Percentiles rank a stretch among this genome's conserved stretches.
phyloP scores from a whole-genome alignment of 2,797 vertebrate species.

The Helostoma temminkii region DNA sequence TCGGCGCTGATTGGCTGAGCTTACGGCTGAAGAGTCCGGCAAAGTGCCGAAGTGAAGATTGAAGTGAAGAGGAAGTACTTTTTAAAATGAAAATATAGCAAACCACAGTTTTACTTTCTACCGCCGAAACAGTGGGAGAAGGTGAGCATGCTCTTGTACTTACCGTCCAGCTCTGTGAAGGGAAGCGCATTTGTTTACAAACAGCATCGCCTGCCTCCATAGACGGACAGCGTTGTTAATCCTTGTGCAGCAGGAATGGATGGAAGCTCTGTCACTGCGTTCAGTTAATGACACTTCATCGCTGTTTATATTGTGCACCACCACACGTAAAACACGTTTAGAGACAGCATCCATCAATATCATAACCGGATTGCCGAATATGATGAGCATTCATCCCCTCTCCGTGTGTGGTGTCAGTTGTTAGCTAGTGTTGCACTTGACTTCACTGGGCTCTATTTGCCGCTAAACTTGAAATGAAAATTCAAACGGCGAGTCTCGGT shows the following conservation, averaged over 20 bases:
- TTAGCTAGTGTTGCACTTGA: conserved; percentile 75
- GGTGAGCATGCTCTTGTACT: conserved; percentile 45
- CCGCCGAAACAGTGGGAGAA: conserved; percentile 15
- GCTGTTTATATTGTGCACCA: rapidly evolving
- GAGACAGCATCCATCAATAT: rapidly evolving
- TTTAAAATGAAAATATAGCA: conserved; percentile 54
- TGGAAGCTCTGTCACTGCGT: not conserved
- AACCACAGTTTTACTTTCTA: conserved; percentile 6
- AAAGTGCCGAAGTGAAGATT: conserved; percentile 67
- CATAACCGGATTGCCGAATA: not conserved
- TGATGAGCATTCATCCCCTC: conserved; percentile 9
- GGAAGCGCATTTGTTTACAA: conserved; percentile 5
- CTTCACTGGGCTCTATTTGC: conserved; percentile 28
- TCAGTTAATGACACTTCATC: not conserved
- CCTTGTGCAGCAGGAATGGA: conserved; percentile 22
- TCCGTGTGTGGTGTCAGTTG: conserved; percentile 24
- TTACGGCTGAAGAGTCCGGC: conserved; percentile 58
- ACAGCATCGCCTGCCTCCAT: not conserved
- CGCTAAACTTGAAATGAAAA: not conserved
- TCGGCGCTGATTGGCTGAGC: conserved; percentile 62
- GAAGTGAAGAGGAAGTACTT: conserved; percentile 75
- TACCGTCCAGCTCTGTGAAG: not conserved
- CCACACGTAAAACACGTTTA: rapidly evolving
- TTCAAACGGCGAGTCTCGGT: not conserved
- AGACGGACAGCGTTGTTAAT: conserved; percentile 54